Conservation (phyloP, 2,113 vertebrate genomes). For the Gyps fulvus region DNA sequence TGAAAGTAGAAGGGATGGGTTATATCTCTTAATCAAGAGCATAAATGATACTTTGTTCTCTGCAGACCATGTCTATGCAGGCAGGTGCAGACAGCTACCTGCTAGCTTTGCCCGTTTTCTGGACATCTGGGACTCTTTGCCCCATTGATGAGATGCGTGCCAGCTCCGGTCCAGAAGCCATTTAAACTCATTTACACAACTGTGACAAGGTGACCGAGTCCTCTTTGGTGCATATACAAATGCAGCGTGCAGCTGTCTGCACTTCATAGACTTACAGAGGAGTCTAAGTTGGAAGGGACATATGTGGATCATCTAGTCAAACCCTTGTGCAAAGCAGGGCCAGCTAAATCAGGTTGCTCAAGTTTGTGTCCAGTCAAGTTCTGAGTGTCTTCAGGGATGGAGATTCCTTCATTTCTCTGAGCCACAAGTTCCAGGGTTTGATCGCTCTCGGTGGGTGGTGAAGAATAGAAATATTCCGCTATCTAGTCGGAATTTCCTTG, state of each 20-base stretch:
- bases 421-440: neutral
- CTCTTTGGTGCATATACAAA: neutral
- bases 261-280: neutral
- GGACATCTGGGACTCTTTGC: neutral
- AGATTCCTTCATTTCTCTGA: neutral
- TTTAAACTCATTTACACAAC: neutral
- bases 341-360: neutral
- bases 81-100: neutral
- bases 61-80: neutral
- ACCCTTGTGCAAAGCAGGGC: neutral
- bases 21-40: neutral
- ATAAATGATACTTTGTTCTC: neutral
- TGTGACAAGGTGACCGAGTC: neutral
- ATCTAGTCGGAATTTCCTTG: neutral
- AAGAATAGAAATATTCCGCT: neutral
- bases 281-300: neutral
- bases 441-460: neutral
- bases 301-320: neutral
- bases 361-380: neutral
- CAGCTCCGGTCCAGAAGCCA: neutral
- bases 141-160: neutral
- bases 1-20: neutral
- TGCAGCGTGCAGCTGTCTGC: neutral
- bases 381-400: neutral
- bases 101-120: neutral